These are phyloP conservation scores for Camponotus vicinus DNA, from an alignment of 1,140 invertebrate species.

Conservation along the genomic window DNA sequence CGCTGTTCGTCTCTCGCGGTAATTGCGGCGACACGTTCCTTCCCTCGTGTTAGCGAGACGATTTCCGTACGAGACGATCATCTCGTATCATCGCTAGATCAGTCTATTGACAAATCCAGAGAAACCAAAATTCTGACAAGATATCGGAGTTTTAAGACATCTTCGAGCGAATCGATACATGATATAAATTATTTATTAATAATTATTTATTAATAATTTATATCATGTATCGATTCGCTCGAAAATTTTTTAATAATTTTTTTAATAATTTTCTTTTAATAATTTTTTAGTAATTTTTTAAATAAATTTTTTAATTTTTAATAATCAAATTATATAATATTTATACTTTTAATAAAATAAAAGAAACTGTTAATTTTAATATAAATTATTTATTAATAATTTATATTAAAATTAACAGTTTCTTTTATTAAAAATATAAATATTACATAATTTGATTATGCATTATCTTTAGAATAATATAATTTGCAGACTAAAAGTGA, in stretches of 20 bases:
- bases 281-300: too few species aligned
- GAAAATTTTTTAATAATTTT: too few species aligned
- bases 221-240: too few species aligned
- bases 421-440: neutral
- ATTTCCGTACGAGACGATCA: neutral
- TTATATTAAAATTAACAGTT: neutral
- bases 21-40: conserved; percentile 42
- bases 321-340: neutral
- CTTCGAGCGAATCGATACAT: neutral
- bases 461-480: neutral
- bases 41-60: neutral
- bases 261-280: too few species aligned
- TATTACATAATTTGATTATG: neutral
- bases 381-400: neutral
- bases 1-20: conserved; percentile 41
- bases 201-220: neutral
- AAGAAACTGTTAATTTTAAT: neutral
- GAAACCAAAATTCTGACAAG: neutral
- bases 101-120: neutral
- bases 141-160: too few species aligned
- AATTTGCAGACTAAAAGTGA: neutral
- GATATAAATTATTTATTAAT: neutral
- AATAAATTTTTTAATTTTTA: too few species aligned
- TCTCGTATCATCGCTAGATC: neutral
- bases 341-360: too few species aligned